Conservation (phyloP, 2,797 vertebrate species). For the Mormyrus hasselquistii region DNA sequence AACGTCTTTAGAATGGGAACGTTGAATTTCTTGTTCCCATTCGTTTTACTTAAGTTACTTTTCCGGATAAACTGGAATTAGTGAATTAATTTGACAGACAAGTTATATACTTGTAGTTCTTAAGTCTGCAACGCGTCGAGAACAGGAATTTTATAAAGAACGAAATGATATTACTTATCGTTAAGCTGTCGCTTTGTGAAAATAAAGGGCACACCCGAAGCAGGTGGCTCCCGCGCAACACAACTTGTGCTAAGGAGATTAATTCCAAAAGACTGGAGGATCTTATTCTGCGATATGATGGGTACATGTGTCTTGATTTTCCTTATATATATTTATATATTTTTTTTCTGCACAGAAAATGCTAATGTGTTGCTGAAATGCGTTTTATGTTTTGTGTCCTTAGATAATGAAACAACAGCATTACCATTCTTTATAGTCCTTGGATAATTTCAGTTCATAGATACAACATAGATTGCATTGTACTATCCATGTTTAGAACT, state of each 20-base stretch:
- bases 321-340: background rate
- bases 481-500: background rate
- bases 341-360: conserved; percentile 17
- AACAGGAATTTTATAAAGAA: background rate
- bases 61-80: background rate
- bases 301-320: conserved; percentile 42
- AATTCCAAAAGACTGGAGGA: conserved; percentile 37
- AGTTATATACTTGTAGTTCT: background rate
- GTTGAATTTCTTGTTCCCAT: conserved; percentile 31
- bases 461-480: background rate
- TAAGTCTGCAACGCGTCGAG: background rate
- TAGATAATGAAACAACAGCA: background rate
- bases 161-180: background rate
- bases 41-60: conserved; percentile 18
- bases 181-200: background rate
- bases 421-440: background rate
- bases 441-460: background rate
- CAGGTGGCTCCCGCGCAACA: conserved; percentile 55
- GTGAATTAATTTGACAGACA: background rate
- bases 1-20: conserved; percentile 31
- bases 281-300: conserved; percentile 37
- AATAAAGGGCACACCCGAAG: conserved; percentile 36
- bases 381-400: background rate
- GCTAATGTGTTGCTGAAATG: background rate
- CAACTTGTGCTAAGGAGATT: conserved; percentile 36